These are phyloP conservation scores for Megaceryle maxima DNA, from an alignment of 2,113 vertebrate genomes.

Conservation along the genomic window DNA sequence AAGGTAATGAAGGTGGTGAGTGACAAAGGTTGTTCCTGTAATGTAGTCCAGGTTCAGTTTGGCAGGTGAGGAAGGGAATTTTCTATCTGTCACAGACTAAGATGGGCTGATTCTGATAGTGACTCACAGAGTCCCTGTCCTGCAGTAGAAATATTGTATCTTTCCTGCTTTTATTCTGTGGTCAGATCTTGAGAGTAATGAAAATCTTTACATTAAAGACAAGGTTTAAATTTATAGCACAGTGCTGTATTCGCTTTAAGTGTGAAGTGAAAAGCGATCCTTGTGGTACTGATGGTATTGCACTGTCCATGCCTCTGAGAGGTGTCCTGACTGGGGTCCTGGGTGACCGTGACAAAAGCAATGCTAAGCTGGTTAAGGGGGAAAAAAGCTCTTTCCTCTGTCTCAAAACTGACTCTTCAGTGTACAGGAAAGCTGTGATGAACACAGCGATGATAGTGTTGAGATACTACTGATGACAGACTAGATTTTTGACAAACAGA, in stretches of 20 bases:
- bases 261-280: not conserved
- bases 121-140: not conserved
- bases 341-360: not conserved
- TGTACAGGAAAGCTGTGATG: not conserved
- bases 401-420: not conserved
- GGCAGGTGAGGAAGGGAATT: not conserved
- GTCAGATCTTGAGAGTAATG: not conserved
- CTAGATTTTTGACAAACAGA: not conserved
- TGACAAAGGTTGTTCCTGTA: not conserved
- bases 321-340: not conserved
- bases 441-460: not conserved
- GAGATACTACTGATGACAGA: not conserved
- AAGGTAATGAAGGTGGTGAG: not conserved
- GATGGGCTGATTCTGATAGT: not conserved
- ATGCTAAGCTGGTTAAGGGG: not conserved
- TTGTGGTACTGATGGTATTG: not conserved
- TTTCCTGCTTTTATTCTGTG: not conserved
- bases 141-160: not conserved
- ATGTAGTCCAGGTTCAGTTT: not conserved
- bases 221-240: not conserved
- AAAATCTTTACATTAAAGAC: not conserved
- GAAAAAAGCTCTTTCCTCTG: not conserved
- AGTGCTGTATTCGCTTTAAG: rapidly evolving
- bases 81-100: not conserved
- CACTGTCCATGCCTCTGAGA: not conserved